Base-by-base conservation (phyloP, 2,888 invertebrate species). In the Nesidiocoris tenuis region DNA sequence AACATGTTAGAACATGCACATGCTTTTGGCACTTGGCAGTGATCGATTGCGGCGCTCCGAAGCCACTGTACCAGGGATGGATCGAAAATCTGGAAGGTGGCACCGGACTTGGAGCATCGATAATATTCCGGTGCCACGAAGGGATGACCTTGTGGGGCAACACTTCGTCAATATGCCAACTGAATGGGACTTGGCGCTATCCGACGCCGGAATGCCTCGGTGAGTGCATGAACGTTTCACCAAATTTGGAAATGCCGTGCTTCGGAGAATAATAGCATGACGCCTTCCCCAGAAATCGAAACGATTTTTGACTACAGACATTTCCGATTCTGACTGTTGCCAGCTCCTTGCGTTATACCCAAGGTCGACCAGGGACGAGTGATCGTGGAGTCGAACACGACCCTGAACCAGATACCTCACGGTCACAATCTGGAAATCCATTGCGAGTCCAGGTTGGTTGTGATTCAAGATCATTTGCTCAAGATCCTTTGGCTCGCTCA, bases 41-140 rank as follows among this genome's bases (percentile, higher is more conserved):
- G 87, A 97, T 99, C 82, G 95, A 98, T 86, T 99, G 98, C 85
- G 96, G 96, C 0, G 91, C 93, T 81, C 96, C 98, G 0, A 96
- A 96, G 1, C 89, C 92, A 65, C 88, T 99, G 7, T 95, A 94
- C 88, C 98, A 99, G 83, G 98, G 99, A 1, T 98, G 96, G 93
- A 87, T 91, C 81, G 95, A 95, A 85, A 94, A 94, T 83, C 92
- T 93, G 77, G 94, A 94, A 80, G 89, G 89, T 39, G 95, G 95
- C 23, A 96, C 96, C 1, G 95, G 93, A 0, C 86, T 96, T 24
- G 97, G 97, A 0, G 93, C 96, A 0, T 94, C 94, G 78, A 90
- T 97, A 78, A 95, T 95, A 82, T 98, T 95, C 84, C 90, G 96
- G 78, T 98, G 98, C 83, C 91, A 94, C 82, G 93, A 95, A 77